Conservation (phyloP, 2,888 invertebrate species). For the Bedellia somnulentella region DNA sequence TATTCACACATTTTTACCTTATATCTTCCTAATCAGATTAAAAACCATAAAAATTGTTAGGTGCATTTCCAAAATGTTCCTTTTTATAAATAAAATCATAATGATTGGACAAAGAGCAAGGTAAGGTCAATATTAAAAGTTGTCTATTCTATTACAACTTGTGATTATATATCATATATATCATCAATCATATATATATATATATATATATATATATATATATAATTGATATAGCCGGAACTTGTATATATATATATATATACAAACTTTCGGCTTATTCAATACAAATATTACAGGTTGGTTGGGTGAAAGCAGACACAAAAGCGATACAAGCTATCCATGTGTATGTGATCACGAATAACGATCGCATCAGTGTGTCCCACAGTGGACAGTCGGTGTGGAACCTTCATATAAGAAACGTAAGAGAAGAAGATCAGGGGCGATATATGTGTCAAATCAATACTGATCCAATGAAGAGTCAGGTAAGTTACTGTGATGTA, state of each 20-base stretch:
- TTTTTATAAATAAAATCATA: too few relatives aligned
- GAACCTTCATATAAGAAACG: constrained; percentile 86
- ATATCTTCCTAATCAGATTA: too few relatives aligned
- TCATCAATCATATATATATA: too few relatives aligned
- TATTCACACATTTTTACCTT: too few relatives aligned
- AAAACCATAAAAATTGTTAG: too few relatives aligned
- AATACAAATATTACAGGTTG: constrained; percentile 64
- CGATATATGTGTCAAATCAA: constrained; percentile 95
- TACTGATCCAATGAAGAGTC: constrained; percentile 93
- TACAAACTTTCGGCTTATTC: background rate
- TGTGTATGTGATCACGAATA: constrained; percentile 90
- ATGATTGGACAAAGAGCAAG: too few relatives aligned
- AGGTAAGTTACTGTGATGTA: constrained; percentile 54
- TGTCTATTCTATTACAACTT: too few relatives aligned
- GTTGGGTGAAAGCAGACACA: constrained; percentile 91
- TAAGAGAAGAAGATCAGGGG: constrained; percentile 86
- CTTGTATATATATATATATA: background rate
- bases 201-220: too few relatives aligned
- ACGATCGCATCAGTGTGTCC: constrained; percentile 82
- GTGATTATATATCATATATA: too few relatives aligned
- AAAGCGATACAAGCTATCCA: constrained; percentile 93
- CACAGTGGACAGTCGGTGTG: constrained; percentile 85
- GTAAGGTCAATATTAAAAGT: too few relatives aligned
- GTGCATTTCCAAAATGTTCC: too few relatives aligned
- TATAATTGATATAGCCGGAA: too few relatives aligned